Evolutionary conservation across 2,888 invertebrate genomes (phyloP).

Genomic region (Pachliopta kotzebuea): DNA sequence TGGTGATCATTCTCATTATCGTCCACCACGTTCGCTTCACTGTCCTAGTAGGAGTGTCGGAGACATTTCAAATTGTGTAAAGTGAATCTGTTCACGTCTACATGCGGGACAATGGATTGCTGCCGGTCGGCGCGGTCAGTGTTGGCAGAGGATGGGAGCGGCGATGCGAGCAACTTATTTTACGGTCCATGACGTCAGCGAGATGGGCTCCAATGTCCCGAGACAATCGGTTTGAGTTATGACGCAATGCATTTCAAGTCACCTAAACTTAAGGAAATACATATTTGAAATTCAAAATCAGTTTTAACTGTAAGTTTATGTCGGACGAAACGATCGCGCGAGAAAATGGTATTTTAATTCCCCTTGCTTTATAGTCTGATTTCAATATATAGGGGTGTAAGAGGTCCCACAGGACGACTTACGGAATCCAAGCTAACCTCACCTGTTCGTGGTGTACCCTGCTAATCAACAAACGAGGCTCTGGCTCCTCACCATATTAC

Average conservation of each 20-base stretch:
- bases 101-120: constrained; percentile 69
- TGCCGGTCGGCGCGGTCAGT: constrained; percentile 52
- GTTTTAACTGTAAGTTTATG: neutral
- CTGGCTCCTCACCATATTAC: no score
- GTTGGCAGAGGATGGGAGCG: constrained; percentile 64
- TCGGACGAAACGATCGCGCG: no score
- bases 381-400: no score
- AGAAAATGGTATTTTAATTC: neutral
- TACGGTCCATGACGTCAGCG: constrained; percentile 64
- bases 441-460: no score
- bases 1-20: neutral
- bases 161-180: constrained; percentile 73
- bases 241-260: constrained; percentile 28
- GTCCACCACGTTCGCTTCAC: neutral
- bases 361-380: no score
- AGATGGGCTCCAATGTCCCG: constrained; percentile 43
- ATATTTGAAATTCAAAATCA: neutral
- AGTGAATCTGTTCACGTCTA: constrained; percentile 62
- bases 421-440: no score
- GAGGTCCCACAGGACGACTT: no score
- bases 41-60: neutral
- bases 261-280: constrained; percentile 16
- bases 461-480: no score
- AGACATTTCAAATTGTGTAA: constrained; percentile 29
- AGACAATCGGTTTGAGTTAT: constrained; percentile 28